Base-by-base conservation (phyloP, 2,113 vertebrate species). In the Tenebrosternarchus preto region DNA sequence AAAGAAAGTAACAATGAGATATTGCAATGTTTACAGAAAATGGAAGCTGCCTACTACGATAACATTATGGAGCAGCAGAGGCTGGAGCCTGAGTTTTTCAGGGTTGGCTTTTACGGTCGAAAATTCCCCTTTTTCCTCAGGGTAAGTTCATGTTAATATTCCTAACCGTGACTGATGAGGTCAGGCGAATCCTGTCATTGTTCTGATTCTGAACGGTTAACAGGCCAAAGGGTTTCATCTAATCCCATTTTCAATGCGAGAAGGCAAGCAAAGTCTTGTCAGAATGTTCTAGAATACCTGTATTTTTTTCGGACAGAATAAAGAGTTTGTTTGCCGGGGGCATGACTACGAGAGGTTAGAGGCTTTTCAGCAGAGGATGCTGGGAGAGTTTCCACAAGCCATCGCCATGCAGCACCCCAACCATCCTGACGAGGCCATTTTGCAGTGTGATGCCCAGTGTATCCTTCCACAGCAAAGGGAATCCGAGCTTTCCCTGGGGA, bases 331-430 rank as follows among this genome's bases (percentile, higher is more conserved):
- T 17, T 99, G 98, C 78, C 95, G 97, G 1, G 98, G 98, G 67
- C 96, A 99, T 0, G 98, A 99, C 92, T 99, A 99, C 0, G 98
- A 99, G 86, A 91, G 98, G 71, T 90, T 99, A 57, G 98, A 99
- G 88, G 95, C 97, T 78, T 99, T 99, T 89, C 97, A 99, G 90
- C 98, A 99, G 86, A 94, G 98, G 90, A 99, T 99, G 96, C 94
- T 99, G 85, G 95, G 95, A 67, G 98, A 99, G 90, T 99, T 99
- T 88, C 98, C 98, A 0, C 97, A 98, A 82, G 98, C 97, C n/a
- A 96, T 99, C 8, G 96, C 97, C 19, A 98, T 99, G 97, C 97
- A 98, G 90, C 98, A 99, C 78, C 96, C 96, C n/a, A 99, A 99
- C 79, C 98, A 98, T 81, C 98, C 98, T 0, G 98, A 99, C 0